phyloP scores from a whole-genome alignment of 2,113 vertebrate species.

The Clarias magur region DNA sequence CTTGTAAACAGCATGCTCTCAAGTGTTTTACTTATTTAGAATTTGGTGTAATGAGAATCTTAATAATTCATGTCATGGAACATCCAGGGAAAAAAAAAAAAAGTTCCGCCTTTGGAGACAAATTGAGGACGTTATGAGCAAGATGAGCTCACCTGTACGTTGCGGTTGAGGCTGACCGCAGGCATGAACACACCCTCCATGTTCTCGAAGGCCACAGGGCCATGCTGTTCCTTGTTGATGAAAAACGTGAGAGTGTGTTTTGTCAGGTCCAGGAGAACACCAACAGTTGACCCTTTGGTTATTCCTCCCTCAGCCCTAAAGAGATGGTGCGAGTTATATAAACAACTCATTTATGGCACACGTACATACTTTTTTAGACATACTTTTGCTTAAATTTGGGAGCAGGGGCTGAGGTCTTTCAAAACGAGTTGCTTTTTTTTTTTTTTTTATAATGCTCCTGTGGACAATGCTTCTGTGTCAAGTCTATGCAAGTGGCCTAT shows the following conservation, averaged over 20 bases:
- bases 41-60: neutral
- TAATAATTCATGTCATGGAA: too few relatives aligned
- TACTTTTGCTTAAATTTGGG: neutral
- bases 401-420: neutral
- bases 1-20: neutral
- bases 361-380: neutral
- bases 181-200: constrained; percentile 95
- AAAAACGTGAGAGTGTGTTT: constrained; percentile 91
- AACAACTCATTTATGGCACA: neutral
- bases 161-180: constrained; percentile 95
- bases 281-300: constrained; percentile 86
- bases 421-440: neutral
- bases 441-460: too few relatives aligned
- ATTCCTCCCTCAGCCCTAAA: constrained; percentile 93
- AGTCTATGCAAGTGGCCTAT: too few relatives aligned
- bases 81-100: neutral
- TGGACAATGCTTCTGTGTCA: too few relatives aligned
- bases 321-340: constrained; percentile 25
- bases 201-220: constrained; percentile 90
- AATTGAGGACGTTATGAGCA: neutral
- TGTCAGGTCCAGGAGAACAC: constrained; percentile 90
- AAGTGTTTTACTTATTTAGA: neutral
- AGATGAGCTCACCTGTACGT: constrained; percentile 83
- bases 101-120: neutral
- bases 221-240: constrained; percentile 95